phyloP scores from a whole-genome alignment of 2,888 invertebrate species.

The Sceliomorpha sp. region DNA sequence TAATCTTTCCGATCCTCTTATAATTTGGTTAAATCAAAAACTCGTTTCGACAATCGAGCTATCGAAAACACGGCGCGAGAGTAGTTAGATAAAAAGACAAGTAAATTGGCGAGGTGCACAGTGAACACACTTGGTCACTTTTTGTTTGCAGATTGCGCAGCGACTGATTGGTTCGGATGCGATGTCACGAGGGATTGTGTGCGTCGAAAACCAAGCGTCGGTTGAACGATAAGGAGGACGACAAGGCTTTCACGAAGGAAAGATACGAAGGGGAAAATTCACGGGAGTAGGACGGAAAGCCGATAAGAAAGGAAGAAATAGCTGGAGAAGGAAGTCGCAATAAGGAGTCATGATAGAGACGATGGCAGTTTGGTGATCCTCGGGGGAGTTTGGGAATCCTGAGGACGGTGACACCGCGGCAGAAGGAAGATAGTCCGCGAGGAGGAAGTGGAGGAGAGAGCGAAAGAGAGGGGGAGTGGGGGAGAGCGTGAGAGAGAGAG shows the following conservation, averaged over 20 bases:
- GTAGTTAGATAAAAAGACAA: too few relatives aligned
- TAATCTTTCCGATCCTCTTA: too few relatives aligned
- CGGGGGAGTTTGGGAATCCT: slow-evolving; percentile 43
- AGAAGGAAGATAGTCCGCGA: neutral
- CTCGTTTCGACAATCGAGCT: too few relatives aligned
- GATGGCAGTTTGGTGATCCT: slow-evolving; percentile 47
- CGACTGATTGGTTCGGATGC: slow-evolving; percentile 46
- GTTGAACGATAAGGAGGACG: slow-evolving; percentile 41
- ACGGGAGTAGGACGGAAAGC: slow-evolving; percentile 16
- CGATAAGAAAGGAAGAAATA: slow-evolving; percentile 29
- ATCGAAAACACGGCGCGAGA: too few relatives aligned
- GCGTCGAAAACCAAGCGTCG: slow-evolving; percentile 40
- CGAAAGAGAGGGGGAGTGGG: slow-evolving; percentile 7
- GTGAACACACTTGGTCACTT: slow-evolving; percentile 19
- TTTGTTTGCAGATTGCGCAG: slow-evolving; percentile 46
- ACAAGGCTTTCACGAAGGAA: slow-evolving; percentile 10
- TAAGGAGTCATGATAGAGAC: slow-evolving; percentile 21
- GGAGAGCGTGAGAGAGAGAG: too few relatives aligned
- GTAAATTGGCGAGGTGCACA: too few relatives aligned
- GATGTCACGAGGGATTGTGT: slow-evolving; percentile 49
- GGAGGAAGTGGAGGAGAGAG: neutral
- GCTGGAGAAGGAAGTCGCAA: too few relatives aligned
- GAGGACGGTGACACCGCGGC: slow-evolving; percentile 37
- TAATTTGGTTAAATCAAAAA: too few relatives aligned
- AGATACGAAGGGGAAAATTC: slow-evolving; percentile 22